Evolutionary conservation across 2,888 invertebrate species (phyloP), one percentile per base, ranked within the genome.

Genomic region (Ophion ellenae): DNA sequence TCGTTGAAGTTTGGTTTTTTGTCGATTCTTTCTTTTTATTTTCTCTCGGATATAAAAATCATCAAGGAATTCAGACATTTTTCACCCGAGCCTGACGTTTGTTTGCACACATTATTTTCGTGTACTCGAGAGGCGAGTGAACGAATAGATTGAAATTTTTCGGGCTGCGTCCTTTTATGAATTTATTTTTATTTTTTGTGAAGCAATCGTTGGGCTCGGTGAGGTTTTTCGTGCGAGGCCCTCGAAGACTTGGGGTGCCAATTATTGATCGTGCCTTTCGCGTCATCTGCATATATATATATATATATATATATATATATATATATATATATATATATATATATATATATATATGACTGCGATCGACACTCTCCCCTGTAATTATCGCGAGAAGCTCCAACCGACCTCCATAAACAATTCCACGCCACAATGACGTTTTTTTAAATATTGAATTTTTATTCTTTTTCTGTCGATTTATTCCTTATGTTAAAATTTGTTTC

Each of bases 341-440:
- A 74, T 28, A n/a, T 70, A 53, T 63, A 73, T 61, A 78, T 47
- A 83, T 73, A 80, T 83, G 77, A 76, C 67, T 63, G 76, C 80
- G 73, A 74, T 83, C 83, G 81, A 81, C 81, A 86, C 86, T 74
- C 79, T n/a, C 36, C 61, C 86, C 86, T 83, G 81, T 86, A 81
- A 86, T 86, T 59, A 86, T 64, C 66, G 57, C 24, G 57, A 45
- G 32, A 67, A 71, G 20, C 17, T 36, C 85, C 80, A 80, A 76
- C n/a, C 67, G 64, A 69, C 47, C 20, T 83, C 77, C 67, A 86
- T 81, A 86, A 86, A 83, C 83, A 86, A 83, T 86, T 86, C 77
- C 64, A 74, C 67, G 14, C 14, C 20, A 61, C 71, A 32, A 45
- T 75, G 45, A 32, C 47, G 71, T 66, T 80, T 76, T 80, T 73